A percentile compares a stretch with the other conserved stretches of the same genome.
Evolutionary conservation across 2,113 vertebrate species (phyloP).

Genomic region (Condylura cristata): DNA sequence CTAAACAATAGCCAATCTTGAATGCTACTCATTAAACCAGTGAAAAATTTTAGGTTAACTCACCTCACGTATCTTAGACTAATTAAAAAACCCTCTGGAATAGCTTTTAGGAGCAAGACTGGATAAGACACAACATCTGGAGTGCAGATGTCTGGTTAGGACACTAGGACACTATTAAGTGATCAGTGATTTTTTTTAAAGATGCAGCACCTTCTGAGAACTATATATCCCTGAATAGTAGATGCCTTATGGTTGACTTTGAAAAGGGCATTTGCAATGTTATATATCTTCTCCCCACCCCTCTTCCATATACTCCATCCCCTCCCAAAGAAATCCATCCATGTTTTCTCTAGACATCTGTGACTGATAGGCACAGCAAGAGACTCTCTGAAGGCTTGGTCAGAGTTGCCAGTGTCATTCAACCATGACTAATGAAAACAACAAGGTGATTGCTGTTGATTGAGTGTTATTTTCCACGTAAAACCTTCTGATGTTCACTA

Average conservation of each 20-base stretch:
- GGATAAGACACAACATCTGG: background rate
- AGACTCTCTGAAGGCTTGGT: background rate
- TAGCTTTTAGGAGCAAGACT: slow-evolving; percentile 23
- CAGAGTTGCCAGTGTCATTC: background rate
- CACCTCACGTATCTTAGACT: background rate
- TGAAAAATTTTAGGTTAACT: background rate
- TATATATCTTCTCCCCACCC: background rate
- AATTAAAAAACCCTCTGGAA: background rate
- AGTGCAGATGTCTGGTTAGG: background rate
- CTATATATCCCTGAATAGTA: background rate
- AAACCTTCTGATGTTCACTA: background rate
- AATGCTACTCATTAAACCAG: background rate
- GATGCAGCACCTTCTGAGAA: background rate
- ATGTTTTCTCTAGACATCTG: background rate
- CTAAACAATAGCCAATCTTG: background rate
- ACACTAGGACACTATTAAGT: background rate
- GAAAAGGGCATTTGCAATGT: slow-evolving; percentile 16
- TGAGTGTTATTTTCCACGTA: slow-evolving; percentile 3
- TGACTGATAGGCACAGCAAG: slow-evolving; percentile 27
- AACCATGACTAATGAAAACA: background rate
- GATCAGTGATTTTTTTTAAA: background rate
- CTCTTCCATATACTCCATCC: background rate
- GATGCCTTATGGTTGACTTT: slow-evolving; percentile 30
- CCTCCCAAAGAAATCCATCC: background rate
- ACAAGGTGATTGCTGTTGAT: background rate